Evolutionary conservation across 2,888 invertebrate species (phyloP).

Genomic region (Machimus rusticus): DNA sequence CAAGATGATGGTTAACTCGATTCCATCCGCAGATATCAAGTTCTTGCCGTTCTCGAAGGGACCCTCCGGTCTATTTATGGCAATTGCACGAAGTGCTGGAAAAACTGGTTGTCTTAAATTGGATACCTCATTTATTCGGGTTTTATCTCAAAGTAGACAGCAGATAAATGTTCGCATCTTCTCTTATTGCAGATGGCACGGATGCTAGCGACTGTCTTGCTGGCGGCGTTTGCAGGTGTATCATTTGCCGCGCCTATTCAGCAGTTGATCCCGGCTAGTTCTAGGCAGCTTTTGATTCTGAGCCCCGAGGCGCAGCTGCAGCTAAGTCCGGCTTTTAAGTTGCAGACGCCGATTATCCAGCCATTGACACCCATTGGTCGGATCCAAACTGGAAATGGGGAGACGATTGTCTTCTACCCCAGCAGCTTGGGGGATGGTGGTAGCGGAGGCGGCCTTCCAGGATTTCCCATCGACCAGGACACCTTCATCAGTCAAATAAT

Average conservation of each 20-base stretch:
- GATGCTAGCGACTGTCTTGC: conserved; percentile 34
- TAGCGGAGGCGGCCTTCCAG: neutral
- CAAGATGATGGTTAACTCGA: neutral
- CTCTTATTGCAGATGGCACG: conserved; percentile 17
- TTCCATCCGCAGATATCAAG: conserved; percentile 17
- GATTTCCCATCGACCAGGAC: neutral
- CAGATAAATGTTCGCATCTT: neutral
- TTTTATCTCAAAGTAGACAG: conserved; percentile 6
- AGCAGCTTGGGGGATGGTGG: neutral
- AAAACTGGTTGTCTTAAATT: conserved; percentile 8
- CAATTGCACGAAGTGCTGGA: conserved; percentile 13
- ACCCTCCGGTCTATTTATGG: conserved; percentile 16
- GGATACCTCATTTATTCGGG: conserved; percentile 7
- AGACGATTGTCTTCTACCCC: conserved; percentile 54
- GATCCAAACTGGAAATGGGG: conserved; percentile 57
- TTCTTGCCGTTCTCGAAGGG: neutral
- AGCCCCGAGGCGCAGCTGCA: conserved; percentile 59
- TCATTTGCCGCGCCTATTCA: conserved; percentile 38
- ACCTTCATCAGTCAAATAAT: neutral
- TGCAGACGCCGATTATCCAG: conserved; percentile 46
- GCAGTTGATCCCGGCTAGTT: neutral
- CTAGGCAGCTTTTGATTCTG: conserved; percentile 58
- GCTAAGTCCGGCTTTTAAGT: conserved; percentile 49
- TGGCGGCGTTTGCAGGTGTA: conserved; percentile 8
- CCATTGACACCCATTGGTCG: conserved; percentile 57